These are phyloP conservation scores for Phyllostomus discolor DNA, from an alignment of 2,113 vertebrate species.

Conservation along the genomic window DNA sequence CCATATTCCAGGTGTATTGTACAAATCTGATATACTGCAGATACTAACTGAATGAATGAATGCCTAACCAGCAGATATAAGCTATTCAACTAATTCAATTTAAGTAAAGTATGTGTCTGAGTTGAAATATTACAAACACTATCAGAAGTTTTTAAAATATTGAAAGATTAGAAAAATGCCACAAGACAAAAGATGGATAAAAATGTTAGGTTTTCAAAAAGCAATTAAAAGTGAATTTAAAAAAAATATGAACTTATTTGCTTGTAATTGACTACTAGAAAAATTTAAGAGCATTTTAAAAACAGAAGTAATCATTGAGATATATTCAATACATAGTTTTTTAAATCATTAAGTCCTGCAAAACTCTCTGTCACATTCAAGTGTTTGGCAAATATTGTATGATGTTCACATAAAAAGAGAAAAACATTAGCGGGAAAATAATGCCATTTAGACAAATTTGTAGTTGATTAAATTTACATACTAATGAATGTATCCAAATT, in stretches of 20 bases:
- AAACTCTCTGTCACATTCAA: background rate
- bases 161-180: background rate
- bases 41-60: background rate
- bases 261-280: background rate
- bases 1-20: background rate
- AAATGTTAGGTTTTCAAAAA: background rate
- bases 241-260: background rate
- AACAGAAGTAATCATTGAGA: background rate
- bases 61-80: background rate
- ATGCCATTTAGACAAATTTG: background rate
- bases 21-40: background rate
- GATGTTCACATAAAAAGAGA: background rate
- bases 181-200: background rate
- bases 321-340: background rate
- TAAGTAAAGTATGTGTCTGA: background rate
- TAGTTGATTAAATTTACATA: background rate
- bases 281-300: slow-evolving; percentile 17
- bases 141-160: slow-evolving; percentile 23
- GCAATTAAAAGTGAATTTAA: background rate
- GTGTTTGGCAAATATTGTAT: background rate
- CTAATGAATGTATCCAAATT: background rate
- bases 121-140: background rate
- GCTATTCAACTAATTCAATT: background rate
- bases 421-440: background rate
- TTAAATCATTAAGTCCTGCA: background rate